Evolutionary conservation across 2,888 invertebrate species (phyloP), one percentile per base, ranked within the genome.

Genomic region (Zeuzera pyrina): DNA sequence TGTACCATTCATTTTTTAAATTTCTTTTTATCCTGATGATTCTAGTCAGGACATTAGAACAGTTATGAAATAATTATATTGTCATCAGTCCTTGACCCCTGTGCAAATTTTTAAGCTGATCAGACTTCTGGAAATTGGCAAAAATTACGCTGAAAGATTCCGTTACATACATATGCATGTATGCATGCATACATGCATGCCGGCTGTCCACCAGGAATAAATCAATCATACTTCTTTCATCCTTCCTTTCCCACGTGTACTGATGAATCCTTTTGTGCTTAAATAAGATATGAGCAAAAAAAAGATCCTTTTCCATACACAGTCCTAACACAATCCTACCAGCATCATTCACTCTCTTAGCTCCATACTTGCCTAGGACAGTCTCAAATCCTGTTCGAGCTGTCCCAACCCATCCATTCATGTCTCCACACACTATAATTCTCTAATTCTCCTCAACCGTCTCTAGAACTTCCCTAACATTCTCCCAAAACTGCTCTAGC

Each of bases 231-330:
- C 25, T 25, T 25, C 25, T 25, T 11, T 25, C 25, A 8, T 25
- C 12, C n/a, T 25, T 3, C 13, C n/a, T 25, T 5, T 25, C 4
- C 25, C 25, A 25, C 3, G 25, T 25, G 13, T 4, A 25, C 25
- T 12, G 3, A 11, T 25, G 25, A 25, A 23, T 25, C 2, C 13
- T 25, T 12, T 25, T 25, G 25, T 25, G 12, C 12, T 11, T n/a
- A 11, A 25, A 25, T 13, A 12, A 12, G 4, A 8, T 10, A 11
- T 25, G 12, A 8, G 25, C 11, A 6, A 25, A 12, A 25, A 25
- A 25, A 25, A 25, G 4, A 25, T 25, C n/a, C 25, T 25, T 25
- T 25, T 25, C 25, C 25, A 25, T 12, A 3, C 25, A 25, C 25
- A 25, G 4, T 4, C 13, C 25, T 6, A 25, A 13, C 25, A 25